Evolutionary conservation across 2,113 vertebrate genomes (phyloP).

Genomic region (Hippocampus zosterae): DNA sequence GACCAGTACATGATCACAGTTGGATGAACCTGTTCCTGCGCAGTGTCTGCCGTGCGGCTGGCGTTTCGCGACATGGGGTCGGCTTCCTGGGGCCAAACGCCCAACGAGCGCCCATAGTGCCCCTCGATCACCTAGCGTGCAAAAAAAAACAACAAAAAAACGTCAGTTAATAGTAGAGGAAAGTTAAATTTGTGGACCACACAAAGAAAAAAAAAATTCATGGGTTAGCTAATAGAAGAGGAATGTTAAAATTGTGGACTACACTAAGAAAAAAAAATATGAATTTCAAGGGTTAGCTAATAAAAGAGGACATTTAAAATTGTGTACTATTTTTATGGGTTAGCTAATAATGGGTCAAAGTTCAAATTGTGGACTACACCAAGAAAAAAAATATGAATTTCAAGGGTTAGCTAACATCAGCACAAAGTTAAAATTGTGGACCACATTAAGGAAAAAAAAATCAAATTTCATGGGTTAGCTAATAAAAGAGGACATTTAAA

Average conservation of each 20-base stretch:
- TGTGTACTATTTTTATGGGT: not conserved
- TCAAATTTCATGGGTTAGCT: too few species aligned
- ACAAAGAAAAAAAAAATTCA: too few species aligned
- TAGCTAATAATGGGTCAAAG: accelerated
- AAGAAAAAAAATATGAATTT: not conserved
- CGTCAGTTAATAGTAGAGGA: too few species aligned
- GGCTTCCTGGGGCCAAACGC: slow-evolving; percentile 42
- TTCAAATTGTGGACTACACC: too few species aligned
- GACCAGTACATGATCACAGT: slow-evolving; percentile 85
- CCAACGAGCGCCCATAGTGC: slow-evolving; percentile 77
- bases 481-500: not conserved
- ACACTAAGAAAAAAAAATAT: too few species aligned
- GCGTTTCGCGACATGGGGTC: slow-evolving; percentile 31
- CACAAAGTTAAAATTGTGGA: too few species aligned
- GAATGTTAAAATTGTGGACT: too few species aligned
- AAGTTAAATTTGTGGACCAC: too few species aligned
- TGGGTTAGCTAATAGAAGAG: too few species aligned
- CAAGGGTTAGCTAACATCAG: too few species aligned
- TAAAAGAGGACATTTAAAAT: not conserved
- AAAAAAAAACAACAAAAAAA: not conserved
- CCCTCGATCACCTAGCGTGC: slow-evolving; percentile 78
- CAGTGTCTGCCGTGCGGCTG: slow-evolving; percentile 18
- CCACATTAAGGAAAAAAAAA: too few species aligned
- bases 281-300: too few species aligned
- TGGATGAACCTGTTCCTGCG: slow-evolving; percentile 27